Evolutionary conservation across 2,797 vertebrate species (phyloP), one percentile per base, ranked within the genome.

Genomic region (Xiphophorus birchmanni): DNA sequence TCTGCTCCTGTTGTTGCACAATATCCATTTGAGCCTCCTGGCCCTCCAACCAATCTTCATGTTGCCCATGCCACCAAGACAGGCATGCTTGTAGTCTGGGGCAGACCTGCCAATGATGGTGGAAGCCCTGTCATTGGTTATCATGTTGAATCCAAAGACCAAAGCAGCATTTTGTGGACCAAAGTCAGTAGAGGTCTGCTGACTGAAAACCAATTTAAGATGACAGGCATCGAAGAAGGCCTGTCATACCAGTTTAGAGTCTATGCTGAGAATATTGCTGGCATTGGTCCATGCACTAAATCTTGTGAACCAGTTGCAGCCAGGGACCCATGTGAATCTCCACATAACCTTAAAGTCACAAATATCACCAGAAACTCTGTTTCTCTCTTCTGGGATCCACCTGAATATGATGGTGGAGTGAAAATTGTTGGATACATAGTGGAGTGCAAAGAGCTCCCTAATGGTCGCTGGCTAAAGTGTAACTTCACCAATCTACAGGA

Each of bases 301-400:
- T 92, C 96, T 35, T 96, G 97, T 95, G 98, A 99, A 26, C 94
- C 97, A 79, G 96, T 98, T 82, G 95, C 98, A 93, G 98, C 98
- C 84, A 97, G 98, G 92, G 97, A 99, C 91, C 98, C 98, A 85
- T 99, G 98, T 94, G 97, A 98, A 91, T 93, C 98, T 93, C 98
- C 99, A 83, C 94, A 93, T 86, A 97, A 98, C 82, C 98, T 98
- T 73, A 96, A 96, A 95, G 97, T 99, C 81, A 98, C 96, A 88
- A 98, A 99, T 89, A 98, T 99, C 88, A 99, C 98, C 77, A 97
- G 99, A 94, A 99, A 95, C 80, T 96, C 96, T 52, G 97, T 99
- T 85, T 99, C 98, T 60, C 93, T 99, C 76, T 96, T 96, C 88
- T 99, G 99, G 99, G 94, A 96, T 67, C 97, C 95, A 84, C 98